A percentile compares a stretch with the other conserved stretches of the same genome.
Evolutionary conservation across 2,797 vertebrate species (phyloP).

Genomic region (Halcyon smyrnensis): DNA sequence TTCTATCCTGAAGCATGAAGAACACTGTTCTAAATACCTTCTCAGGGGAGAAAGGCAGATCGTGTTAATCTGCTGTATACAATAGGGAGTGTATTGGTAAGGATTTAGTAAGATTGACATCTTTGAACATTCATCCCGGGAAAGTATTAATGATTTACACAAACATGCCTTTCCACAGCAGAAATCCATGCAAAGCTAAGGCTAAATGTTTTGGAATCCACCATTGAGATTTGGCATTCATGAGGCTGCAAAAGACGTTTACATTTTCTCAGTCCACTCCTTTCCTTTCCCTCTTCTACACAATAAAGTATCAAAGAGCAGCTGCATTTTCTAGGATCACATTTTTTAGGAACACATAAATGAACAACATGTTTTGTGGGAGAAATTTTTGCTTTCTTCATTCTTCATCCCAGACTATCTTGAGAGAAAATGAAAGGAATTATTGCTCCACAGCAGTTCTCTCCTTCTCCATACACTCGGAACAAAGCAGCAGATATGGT

Average conservation of each 20-base stretch:
- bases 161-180: background rate
- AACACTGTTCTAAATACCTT: background rate
- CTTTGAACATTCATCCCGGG: background rate
- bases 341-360: background rate
- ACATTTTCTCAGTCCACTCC: background rate
- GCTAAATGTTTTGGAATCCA: background rate
- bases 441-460: background rate
- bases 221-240: background rate
- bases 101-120: background rate
- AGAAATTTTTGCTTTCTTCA: background rate
- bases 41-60: background rate
- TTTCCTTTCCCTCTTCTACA: background rate
- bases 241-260: background rate
- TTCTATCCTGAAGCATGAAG: background rate
- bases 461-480: background rate
- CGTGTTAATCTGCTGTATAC: background rate
- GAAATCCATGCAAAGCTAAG: background rate
- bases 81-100: constrained; percentile 12
- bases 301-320: background rate
- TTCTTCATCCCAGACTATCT: background rate
- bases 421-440: background rate
- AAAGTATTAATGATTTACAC: background rate
- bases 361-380: background rate
- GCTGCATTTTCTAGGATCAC: background rate
- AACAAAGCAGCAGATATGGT: background rate